phyloP scores from a whole-genome alignment of 2,113 vertebrate genomes.

The Burhinus bistriatus region DNA sequence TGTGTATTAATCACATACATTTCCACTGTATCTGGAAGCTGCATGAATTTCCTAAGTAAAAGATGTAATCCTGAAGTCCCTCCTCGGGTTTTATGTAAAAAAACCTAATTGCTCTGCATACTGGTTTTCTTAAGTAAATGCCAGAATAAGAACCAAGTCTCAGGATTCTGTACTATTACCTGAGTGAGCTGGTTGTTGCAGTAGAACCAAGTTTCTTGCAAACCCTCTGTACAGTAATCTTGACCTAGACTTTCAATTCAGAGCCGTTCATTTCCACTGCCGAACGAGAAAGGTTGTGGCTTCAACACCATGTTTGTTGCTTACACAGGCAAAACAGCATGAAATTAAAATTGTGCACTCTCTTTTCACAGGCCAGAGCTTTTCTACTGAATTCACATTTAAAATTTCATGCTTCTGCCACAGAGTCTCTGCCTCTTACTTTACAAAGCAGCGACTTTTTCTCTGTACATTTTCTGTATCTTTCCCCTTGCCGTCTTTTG shows the following conservation, averaged over 20 bases:
- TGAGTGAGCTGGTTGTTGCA: rapidly evolving
- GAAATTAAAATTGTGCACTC: neutral
- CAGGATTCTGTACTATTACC: neutral
- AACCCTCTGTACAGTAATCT: neutral
- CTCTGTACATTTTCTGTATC: neutral
- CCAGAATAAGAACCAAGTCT: neutral
- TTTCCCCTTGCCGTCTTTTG: neutral
- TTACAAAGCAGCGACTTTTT: neutral
- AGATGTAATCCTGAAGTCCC: neutral
- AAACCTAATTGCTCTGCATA: neutral
- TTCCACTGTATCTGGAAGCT: neutral
- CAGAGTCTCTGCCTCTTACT: neutral
- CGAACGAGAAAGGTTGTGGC: rapidly evolving
- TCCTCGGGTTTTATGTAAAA: neutral
- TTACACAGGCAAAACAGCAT: neutral
- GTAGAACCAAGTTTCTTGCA: neutral
- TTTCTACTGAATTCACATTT: neutral
- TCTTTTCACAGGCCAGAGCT: neutral
- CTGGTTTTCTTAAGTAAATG: neutral
- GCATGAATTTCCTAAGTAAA: neutral
- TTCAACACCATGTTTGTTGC: neutral
- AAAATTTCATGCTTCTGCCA: neutral
- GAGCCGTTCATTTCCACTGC: neutral
- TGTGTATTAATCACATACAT: neutral
- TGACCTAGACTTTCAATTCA: neutral